phyloP scores from a whole-genome alignment of 2,888 invertebrate species.

The Tolmerus cingulatus region DNA sequence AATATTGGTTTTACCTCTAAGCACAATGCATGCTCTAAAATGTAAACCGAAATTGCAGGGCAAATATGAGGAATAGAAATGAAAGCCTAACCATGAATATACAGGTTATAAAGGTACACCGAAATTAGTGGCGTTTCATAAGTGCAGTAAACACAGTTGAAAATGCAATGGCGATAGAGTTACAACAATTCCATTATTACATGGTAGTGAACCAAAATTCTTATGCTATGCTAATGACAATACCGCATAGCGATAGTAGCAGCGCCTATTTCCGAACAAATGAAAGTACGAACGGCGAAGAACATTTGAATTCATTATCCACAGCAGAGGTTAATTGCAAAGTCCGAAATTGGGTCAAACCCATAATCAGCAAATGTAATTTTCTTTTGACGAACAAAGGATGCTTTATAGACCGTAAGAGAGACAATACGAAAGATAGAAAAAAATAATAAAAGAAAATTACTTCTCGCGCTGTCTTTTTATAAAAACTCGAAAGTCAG shows the following conservation, averaged over 20 bases:
- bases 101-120: too few species aligned
- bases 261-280: not conserved
- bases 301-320: not conserved
- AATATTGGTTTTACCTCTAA: not conserved
- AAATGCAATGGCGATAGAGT: not conserved
- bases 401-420: not conserved
- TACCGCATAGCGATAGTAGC: not conserved
- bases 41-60: not conserved
- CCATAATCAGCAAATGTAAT: not conserved
- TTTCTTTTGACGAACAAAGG: not conserved
- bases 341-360: not conserved
- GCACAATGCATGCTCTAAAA: not conserved
- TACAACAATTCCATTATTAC: not conserved
- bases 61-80: not conserved
- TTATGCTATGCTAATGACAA: not conserved
- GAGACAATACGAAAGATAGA: not conserved
- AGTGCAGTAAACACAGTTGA: not conserved
- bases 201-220: not conserved
- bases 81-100: not conserved
- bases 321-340: not conserved
- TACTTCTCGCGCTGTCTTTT: not conserved
- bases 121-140: not conserved
- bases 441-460: not conserved
- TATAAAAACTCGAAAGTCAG: not conserved
- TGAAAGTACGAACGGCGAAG: not conserved